A percentile compares a stretch with the other conserved stretches of the same genome.
These are phyloP conservation scores for Diplosoma virens DNA, from an alignment of 23 tunicate species.

Conservation along the genomic window DNA sequence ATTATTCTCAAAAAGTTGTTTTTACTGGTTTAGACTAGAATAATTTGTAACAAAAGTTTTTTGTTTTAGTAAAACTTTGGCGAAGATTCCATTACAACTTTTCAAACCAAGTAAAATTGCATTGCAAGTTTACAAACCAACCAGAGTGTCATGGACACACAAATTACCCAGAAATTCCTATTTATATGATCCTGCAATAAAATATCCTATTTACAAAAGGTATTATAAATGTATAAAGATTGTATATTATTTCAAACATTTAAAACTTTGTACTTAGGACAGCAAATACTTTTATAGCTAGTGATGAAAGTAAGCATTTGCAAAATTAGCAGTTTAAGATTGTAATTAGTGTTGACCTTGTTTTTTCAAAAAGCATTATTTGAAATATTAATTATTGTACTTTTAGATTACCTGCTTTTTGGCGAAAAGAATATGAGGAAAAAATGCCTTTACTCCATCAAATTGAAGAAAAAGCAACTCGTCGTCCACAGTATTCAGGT, in stretches of 20 bases:
- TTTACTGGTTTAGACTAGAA: too few relatives aligned
- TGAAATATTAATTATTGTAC: not conserved
- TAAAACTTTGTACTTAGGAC: too few relatives aligned
- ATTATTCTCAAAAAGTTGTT: too few relatives aligned
- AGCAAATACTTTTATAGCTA: too few relatives aligned
- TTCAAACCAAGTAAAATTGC: too few relatives aligned
- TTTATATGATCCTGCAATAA: slow-evolving; percentile 45
- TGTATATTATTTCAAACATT: not conserved
- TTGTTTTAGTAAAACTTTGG: too few relatives aligned
- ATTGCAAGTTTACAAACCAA: slow-evolving; percentile 37
- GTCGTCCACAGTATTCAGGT: slow-evolving; percentile 76
- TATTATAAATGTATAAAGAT: not conserved
- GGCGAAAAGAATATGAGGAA: slow-evolving; percentile 69
- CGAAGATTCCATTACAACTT: too few relatives aligned
- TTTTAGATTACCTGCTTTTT: slow-evolving; percentile 56
- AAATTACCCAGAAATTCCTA: slow-evolving; percentile 44
- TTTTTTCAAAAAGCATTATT: not conserved
- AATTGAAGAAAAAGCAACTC: slow-evolving; percentile 29
- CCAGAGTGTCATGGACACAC: slow-evolving; percentile 42
- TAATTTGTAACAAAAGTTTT: too few relatives aligned
- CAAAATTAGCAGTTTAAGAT: too few relatives aligned
- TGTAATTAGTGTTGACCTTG: too few relatives aligned
- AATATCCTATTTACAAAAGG: slow-evolving; percentile 72
- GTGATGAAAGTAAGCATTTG: too few relatives aligned
- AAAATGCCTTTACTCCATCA: slow-evolving; percentile 47